Base-by-base conservation (phyloP, 2,888 invertebrate genomes). In the Conomelus anceps region DNA sequence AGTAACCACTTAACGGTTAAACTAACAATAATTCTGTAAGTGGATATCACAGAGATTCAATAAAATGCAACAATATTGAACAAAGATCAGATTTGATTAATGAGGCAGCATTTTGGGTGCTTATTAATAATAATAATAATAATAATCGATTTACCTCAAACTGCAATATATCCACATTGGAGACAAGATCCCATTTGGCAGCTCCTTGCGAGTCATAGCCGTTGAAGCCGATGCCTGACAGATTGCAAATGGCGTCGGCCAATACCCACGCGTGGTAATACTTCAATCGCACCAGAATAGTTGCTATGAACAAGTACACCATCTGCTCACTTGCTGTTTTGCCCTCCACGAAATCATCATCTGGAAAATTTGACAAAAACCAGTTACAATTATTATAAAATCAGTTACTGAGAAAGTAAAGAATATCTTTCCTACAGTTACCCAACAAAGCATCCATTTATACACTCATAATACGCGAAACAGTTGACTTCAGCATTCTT, bases 211-310 rank as follows among this genome's bases (percentile, higher is more conserved):
- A 94, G 92, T 96, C 96, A 93, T 96, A 97, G 0, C 99, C 99
- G 92, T 95, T 95, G 92, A 96, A 98, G 22, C 98, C 98, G 92
- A 99, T 95, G 0, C 99, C 99, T 22, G 97, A 97, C 93, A 98
- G 97, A 93, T 99, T 99, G 93, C 98, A 98, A 91, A 99, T 97
- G 0, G 98, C 98, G 93, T 99, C 99, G 7, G 98, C 98, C 92
- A 99, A 94, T 90, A 98, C 94, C 99, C 99, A 99, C n/a, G 98
- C 99, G 93, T 98, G 97, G 94, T 99, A 99, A 94, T 99, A 99
- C 94, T 98, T 98, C 93, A 97, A 97, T 91, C 98, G 96, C 90
- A 96, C 96, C 90, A 97, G 94, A 91, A 97, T 95, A 88, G 98
- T 98, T 86, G 96, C 95, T 91, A 96, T 93, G 92, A 96, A 94